Evolutionary conservation across 2,113 vertebrate species (phyloP), one percentile per base, ranked within the genome.

Genomic region (Todiramphus saurophagus): DNA sequence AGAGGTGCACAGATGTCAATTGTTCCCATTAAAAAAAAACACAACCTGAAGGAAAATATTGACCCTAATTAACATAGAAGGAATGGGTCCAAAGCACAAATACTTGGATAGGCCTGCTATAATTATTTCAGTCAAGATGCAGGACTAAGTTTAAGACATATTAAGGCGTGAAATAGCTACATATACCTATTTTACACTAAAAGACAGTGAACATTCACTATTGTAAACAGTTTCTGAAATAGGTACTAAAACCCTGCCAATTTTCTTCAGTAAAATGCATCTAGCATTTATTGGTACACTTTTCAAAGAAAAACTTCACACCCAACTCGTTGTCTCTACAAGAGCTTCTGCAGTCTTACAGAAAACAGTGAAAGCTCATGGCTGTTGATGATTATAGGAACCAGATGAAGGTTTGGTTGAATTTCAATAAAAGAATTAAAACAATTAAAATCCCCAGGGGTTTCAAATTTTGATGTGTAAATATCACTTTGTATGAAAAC

Each of bases 351-450:
- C 51, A 82, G 74, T 41, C 70, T 70, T 53, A 48, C 3, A 78
- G 53, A 94, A 87, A 68, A 63, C 16, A 28, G 70, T 87, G 37
- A 87, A 68, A 70, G 83, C 14, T 39, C 25, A 67, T 73, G 87
- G 76, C 86, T 92, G 84, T 2, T 81, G 63, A 44, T 86, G 62
- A 93, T 89, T 94, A 95, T 2, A 95, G 81, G 72, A 63, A 93
- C 39, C 94, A 97, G 85, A 94, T 64, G 74, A 97, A 93, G 60
- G 55, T 67, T 90, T 95, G 92, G 76, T 35, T 90, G 75, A 46
- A 21, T 81, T 95, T 96, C 93, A 96, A 4, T 68, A 95, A 92
- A 55, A 89, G 50, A 97, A 96, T 94, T 93, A 93, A 95, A 97
- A 95, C 87, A 97, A 98, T 93, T 95, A 96, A 93, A 97, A 97